These are phyloP conservation scores for Zaprionus lachaisei DNA, from an alignment of 1,140 invertebrate genomes.

Conservation along the genomic window DNA sequence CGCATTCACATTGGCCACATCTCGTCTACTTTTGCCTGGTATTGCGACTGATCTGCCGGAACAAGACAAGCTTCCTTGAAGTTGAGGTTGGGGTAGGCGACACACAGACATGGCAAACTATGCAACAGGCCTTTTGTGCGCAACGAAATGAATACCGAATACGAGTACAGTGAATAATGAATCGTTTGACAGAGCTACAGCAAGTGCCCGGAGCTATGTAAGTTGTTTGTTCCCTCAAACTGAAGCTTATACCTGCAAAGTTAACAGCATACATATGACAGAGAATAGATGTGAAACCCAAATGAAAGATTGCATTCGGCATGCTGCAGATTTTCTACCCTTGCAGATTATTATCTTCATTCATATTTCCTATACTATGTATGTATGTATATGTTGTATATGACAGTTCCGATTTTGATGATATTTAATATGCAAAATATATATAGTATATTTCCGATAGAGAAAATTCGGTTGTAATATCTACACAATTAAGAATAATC, in stretches of 20 bases:
- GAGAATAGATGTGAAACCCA: no score
- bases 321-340: no score
- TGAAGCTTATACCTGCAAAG: background rate
- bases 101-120: background rate
- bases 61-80: slow-evolving; percentile 1
- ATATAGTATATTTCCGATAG: no score
- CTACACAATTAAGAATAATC: no score
- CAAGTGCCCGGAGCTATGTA: background rate
- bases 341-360: no score
- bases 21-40: slow-evolving; percentile 28
- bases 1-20: slow-evolving; percentile 33
- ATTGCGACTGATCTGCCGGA: slow-evolving; percentile 34
- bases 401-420: no score
- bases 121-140: slow-evolving; percentile 16
- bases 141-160: background rate
- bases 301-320: no score
- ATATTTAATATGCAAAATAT: no score
- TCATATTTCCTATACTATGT: no score
- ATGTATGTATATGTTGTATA: no score
- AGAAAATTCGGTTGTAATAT: no score
- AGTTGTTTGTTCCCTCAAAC: background rate
- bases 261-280: background rate
- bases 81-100: background rate
- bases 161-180: slow-evolving; percentile 8
- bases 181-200: background rate